These are phyloP conservation scores for Nasonia longicornis DNA, from an alignment of 1,140 invertebrate genomes.

Conservation along the genomic window DNA sequence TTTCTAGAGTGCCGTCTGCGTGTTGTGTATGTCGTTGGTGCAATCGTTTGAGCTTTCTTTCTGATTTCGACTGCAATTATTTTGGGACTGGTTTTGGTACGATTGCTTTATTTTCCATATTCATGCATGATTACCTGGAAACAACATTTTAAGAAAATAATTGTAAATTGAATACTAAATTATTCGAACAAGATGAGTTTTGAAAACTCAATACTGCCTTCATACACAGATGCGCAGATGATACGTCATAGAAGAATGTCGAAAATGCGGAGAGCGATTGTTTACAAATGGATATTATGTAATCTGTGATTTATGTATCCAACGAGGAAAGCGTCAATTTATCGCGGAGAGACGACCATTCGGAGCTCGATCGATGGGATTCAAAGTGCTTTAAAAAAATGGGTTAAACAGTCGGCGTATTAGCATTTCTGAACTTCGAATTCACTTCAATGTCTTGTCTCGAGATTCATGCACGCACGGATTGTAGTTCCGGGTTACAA, in stretches of 20 bases:
- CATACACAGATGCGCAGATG: not conserved
- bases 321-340: not conserved
- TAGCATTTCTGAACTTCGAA: not conserved
- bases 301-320: constrained; percentile 34
- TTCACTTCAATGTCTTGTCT: not conserved
- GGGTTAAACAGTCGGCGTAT: not conserved
- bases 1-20: not conserved
- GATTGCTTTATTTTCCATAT: too few species aligned
- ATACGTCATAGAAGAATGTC: not conserved
- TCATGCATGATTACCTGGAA: not conserved
- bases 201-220: not conserved
- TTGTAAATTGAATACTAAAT: not conserved
- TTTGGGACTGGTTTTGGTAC: too few species aligned
- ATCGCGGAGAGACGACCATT: not conserved
- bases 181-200: not conserved
- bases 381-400: not conserved
- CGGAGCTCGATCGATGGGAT: not conserved
- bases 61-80: not conserved
- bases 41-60: not conserved
- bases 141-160: not conserved
- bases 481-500: not conserved
- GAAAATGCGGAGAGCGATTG: not conserved
- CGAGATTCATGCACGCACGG: not conserved
- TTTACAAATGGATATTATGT: constrained; percentile 16
- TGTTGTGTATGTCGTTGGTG: not conserved